phyloP scores from a whole-genome alignment of 2,888 invertebrate genomes.

The Ctena decussata region DNA sequence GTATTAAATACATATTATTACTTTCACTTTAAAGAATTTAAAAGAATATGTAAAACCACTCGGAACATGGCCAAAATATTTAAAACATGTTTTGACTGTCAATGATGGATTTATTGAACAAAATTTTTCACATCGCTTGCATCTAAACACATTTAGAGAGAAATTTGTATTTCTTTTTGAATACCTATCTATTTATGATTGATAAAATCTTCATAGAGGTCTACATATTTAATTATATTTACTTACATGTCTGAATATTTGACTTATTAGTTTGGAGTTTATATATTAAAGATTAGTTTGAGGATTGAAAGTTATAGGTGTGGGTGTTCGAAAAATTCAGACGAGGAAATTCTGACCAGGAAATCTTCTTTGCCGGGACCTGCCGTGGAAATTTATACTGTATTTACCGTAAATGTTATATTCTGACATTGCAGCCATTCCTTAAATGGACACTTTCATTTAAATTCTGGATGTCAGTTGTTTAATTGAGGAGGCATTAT shows the following conservation, averaged over 20 bases:
- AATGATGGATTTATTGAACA: neutral
- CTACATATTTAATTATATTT: neutral
- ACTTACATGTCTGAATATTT: slow-evolving; percentile 11
- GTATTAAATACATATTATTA: neutral
- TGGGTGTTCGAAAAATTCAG: neutral
- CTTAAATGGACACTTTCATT: too few species aligned
- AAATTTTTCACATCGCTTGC: neutral
- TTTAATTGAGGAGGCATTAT: too few species aligned
- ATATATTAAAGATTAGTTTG: neutral
- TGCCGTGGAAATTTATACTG: too few species aligned
- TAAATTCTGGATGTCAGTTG: too few species aligned
- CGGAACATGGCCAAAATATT: neutral
- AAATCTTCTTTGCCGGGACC: slow-evolving; percentile 9
- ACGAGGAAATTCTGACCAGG: neutral
- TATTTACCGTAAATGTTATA: too few species aligned
- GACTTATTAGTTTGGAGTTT: neutral
- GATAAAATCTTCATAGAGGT: neutral
- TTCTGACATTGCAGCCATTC: too few species aligned
- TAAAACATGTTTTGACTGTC: neutral
- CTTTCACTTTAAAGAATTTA: neutral
- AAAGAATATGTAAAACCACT: neutral
- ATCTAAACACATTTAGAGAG: neutral
- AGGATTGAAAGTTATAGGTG: slow-evolving; percentile 1
- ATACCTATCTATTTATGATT: neutral
- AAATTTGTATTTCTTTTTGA: neutral